phyloP scores from a whole-genome alignment of 2,888 invertebrate genomes.

The Brassicogethes aeneus region DNA sequence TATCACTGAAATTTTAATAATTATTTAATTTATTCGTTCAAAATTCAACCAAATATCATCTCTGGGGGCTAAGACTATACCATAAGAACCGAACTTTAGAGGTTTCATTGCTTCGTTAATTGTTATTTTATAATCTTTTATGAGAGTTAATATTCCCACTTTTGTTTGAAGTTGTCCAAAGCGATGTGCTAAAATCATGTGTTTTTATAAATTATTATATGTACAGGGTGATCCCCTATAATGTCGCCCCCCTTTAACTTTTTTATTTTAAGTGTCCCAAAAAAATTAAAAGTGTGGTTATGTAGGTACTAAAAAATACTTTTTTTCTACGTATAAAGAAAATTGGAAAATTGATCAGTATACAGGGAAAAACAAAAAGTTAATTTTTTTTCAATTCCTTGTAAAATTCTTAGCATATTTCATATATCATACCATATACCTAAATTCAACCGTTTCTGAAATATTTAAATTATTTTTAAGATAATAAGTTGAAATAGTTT shows the following conservation, averaged over 20 bases:
- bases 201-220: too few relatives aligned
- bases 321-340: too few relatives aligned
- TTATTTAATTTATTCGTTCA: constrained; percentile 13
- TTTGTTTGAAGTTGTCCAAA: constrained; percentile 26
- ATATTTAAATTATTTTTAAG: background rate
- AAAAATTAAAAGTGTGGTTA: too few relatives aligned
- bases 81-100: constrained; percentile 12
- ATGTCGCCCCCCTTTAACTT: too few relatives aligned
- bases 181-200: constrained; percentile 9
- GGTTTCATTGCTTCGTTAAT: constrained; percentile 19
- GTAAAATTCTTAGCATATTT: too few relatives aligned
- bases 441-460: too few relatives aligned
- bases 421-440: too few relatives aligned
- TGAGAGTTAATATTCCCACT: constrained; percentile 19
- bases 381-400: too few relatives aligned
- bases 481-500: background rate
- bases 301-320: too few relatives aligned
- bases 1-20: constrained; percentile 1
- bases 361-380: background rate
- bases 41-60: constrained; percentile 24
- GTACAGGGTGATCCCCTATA: too few relatives aligned
- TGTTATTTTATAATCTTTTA: constrained; percentile 20
- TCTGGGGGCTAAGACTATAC: constrained; percentile 18
- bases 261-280: too few relatives aligned
- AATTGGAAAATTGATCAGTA: too few relatives aligned